A percentile compares a stretch with the other conserved stretches of the same genome.
These are phyloP conservation scores for Notodonta dromedarius DNA, from an alignment of 2,888 invertebrate genomes.

Conservation along the genomic window DNA sequence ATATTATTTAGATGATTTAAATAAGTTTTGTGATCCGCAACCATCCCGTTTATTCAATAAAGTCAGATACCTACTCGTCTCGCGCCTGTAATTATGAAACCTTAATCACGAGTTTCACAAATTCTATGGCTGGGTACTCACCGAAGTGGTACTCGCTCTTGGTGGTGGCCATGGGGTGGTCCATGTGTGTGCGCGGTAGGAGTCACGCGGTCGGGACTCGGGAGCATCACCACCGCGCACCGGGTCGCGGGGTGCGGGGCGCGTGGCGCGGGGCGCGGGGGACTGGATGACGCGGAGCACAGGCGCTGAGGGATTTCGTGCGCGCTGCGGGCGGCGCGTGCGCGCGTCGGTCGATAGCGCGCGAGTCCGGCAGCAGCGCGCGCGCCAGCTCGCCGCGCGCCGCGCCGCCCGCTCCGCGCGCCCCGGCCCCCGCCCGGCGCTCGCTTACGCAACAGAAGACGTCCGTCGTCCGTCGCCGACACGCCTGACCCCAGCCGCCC, in stretches of 20 bases:
- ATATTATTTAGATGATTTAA: no score
- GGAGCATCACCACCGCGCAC: constrained; percentile 17
- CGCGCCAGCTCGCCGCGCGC: constrained; percentile 27
- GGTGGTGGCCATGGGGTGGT: constrained; percentile 48
- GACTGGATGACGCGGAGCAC: constrained; percentile 24
- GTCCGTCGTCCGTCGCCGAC: constrained; percentile 28
- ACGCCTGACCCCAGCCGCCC: constrained; percentile 36
- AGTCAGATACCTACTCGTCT: background rate
- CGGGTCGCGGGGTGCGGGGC: constrained; percentile 27
- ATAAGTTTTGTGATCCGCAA: background rate
- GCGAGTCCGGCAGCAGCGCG: constrained; percentile 46
- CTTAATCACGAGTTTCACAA: background rate
- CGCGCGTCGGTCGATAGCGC: constrained; percentile 57
- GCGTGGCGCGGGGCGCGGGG: constrained; percentile 40
- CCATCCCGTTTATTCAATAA: background rate
- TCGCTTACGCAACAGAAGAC: constrained; percentile 47
- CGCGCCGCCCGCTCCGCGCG: constrained; percentile 27
- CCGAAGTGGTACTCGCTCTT: constrained; percentile 72
- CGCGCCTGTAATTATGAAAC: background rate
- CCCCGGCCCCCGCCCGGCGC: constrained; percentile 20
- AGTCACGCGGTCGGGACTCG: constrained; percentile 15
- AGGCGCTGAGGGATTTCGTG: background rate
- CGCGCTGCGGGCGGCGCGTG: constrained; percentile 44
- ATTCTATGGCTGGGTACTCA: constrained; percentile 53
- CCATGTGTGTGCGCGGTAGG: constrained; percentile 20